phyloP scores from a whole-genome alignment of 2,888 invertebrate species.

The Helicoverpa assulta region DNA sequence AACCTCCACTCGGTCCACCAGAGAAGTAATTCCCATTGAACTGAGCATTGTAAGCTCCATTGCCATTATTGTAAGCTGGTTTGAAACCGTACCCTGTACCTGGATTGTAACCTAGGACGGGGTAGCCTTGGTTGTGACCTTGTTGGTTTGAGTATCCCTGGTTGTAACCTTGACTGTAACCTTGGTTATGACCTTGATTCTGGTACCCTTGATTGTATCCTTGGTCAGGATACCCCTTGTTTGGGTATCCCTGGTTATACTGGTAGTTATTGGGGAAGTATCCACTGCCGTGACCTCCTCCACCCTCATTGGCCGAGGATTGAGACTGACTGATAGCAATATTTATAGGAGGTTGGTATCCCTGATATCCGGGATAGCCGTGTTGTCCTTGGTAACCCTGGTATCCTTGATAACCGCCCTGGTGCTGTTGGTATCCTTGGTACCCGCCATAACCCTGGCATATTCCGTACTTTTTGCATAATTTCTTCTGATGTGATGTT shows the following conservation, averaged over 20 bases:
- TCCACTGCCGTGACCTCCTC: slow-evolving; percentile 75
- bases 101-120: not conserved
- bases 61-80: slow-evolving; percentile 77
- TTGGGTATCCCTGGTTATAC: slow-evolving; percentile 67
- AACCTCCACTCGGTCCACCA: slow-evolving; percentile 69
- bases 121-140: no score
- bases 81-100: slow-evolving; percentile 46
- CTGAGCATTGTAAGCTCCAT: slow-evolving; percentile 79
- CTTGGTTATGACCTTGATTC: slow-evolving; percentile 28
- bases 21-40: slow-evolving; percentile 84
- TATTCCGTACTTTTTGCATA: slow-evolving; percentile 77
- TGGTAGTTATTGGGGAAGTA: slow-evolving; percentile 80
- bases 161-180: slow-evolving; percentile 25
- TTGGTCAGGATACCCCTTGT: slow-evolving; percentile 67
- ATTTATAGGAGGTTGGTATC: slow-evolving; percentile 78
- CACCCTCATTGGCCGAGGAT: slow-evolving; percentile 80
- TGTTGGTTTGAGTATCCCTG: slow-evolving; percentile 60
- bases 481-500: slow-evolving; percentile 69
- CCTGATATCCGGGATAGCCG: slow-evolving; percentile 65
- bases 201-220: slow-evolving; percentile 51
- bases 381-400: slow-evolving; percentile 57
- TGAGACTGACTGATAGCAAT: slow-evolving; percentile 87
- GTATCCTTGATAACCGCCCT: slow-evolving; percentile 59
- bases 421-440: slow-evolving; percentile 49
- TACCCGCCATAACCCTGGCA: slow-evolving; percentile 69